Evolutionary conservation across 2,797 vertebrate species (phyloP).

Genomic region (Danio choprae): DNA sequence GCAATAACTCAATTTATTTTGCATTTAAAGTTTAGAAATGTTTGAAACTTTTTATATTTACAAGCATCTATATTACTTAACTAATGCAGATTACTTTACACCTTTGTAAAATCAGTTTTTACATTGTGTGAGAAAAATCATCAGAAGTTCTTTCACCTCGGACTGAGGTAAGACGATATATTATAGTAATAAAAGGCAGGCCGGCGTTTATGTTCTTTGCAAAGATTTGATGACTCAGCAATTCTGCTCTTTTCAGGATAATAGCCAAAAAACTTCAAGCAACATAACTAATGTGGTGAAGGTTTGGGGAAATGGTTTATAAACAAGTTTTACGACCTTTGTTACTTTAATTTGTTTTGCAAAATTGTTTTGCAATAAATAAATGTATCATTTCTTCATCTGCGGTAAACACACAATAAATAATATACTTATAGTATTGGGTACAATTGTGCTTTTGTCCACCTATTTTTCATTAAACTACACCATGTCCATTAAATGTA

Average conservation of each 20-base stretch:
- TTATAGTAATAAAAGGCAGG: slow-evolving; percentile 22
- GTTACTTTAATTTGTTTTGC: background rate
- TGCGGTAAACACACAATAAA: background rate
- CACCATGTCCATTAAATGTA: no score
- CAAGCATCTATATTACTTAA: no score
- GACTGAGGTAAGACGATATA: slow-evolving; percentile 26
- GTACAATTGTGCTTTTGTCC: background rate
- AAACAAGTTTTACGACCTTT: slow-evolving; percentile 10
- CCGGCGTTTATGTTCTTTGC: slow-evolving; percentile 1
- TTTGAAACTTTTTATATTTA: no score
- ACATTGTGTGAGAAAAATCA: background rate
- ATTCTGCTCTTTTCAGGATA: slow-evolving; percentile 21
- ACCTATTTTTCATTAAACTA: no score
- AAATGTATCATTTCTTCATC: background rate
- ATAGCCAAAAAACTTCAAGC: background rate
- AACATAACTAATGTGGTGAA: slow-evolving; percentile 6
- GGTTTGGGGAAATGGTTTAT: background rate
- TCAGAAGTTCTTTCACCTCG: background rate
- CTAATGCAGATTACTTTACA: no score
- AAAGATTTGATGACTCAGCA: slow-evolving; percentile 35
- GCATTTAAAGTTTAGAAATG: no score
- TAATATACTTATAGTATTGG: no score
- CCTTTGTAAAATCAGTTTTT: no score
- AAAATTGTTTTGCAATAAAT: background rate
- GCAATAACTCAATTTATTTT: no score